Evolutionary conservation across 2,888 invertebrate species (phyloP).

Genomic region (Altica lythri): DNA sequence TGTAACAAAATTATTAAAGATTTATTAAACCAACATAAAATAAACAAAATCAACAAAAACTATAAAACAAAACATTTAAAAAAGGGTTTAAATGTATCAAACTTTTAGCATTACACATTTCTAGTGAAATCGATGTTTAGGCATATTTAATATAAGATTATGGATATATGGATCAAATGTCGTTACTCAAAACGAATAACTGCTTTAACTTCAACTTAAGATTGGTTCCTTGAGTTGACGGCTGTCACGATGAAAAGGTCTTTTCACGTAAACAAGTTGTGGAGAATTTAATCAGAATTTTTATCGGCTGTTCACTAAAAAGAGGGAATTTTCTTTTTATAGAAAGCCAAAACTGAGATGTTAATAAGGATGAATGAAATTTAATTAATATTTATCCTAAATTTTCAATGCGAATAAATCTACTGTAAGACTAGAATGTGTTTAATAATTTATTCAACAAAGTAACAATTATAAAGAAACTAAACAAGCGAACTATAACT

Average conservation of each 20-base stretch:
- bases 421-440: too few species aligned
- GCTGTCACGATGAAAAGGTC: neutral
- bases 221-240: neutral
- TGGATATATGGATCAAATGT: neutral
- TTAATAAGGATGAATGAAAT: too few species aligned
- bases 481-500: too few species aligned
- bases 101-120: neutral
- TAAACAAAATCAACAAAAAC: neutral
- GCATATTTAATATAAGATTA: neutral
- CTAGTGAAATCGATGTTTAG: neutral
- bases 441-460: too few species aligned
- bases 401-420: too few species aligned
- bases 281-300: neutral
- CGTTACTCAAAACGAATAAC: neutral
- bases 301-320: neutral
- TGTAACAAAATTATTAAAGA: neutral
- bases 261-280: neutral
- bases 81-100: neutral
- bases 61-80: neutral
- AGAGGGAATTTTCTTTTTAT: neutral
- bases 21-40: neutral
- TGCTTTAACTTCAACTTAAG: neutral
- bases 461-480: too few species aligned
- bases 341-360: neutral
- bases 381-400: too few species aligned